Percentiles rank a stretch among this genome's conserved stretches.
phyloP scores from a whole-genome alignment of 2,113 vertebrate genomes.

The Microcebus ravelobensis region DNA sequence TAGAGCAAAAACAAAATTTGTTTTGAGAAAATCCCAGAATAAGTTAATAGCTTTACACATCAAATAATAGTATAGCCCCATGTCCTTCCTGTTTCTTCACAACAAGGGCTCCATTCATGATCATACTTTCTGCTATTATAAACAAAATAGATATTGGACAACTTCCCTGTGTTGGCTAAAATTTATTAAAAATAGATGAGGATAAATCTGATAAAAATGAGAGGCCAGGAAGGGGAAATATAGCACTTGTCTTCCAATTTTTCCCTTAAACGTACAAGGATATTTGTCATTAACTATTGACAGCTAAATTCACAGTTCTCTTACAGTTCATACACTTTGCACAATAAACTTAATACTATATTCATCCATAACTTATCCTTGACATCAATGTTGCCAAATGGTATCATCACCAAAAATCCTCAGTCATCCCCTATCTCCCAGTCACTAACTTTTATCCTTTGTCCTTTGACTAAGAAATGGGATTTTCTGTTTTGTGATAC shows the following conservation, averaged over 20 bases:
- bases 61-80: neutral
- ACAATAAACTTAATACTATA: neutral
- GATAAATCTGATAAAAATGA: neutral
- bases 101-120: neutral
- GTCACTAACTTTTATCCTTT: neutral
- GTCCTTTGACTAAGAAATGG: neutral
- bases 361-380: neutral
- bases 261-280: neutral
- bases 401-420: neutral
- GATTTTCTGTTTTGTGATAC: neutral
- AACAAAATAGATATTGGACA: neutral
- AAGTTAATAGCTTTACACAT: neutral
- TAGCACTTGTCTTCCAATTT: neutral
- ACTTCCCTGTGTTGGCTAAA: neutral
- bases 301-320: neutral
- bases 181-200: neutral
- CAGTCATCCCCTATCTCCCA: neutral
- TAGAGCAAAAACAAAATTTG: neutral
- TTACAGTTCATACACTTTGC: neutral
- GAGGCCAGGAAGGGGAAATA: neutral
- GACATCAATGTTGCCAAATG: neutral
- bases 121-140: neutral
- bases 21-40: neutral
- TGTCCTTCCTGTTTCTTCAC: neutral
- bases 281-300: neutral